Evolutionary conservation across 2,113 vertebrate species (phyloP), one percentile per base, ranked within the genome.

Genomic region (Amia ocellicauda): DNA sequence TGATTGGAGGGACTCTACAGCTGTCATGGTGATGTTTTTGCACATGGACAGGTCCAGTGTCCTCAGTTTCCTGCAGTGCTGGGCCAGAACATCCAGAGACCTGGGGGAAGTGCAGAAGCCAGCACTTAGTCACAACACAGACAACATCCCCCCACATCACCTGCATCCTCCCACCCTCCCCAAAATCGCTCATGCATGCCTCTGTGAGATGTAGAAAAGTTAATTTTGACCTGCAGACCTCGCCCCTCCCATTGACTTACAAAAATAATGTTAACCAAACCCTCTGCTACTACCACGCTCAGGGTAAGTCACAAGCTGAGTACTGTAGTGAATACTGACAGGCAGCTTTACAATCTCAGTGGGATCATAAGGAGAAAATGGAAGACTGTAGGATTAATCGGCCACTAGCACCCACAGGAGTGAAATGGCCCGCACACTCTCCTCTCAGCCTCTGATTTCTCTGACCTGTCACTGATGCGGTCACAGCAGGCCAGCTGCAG

Each of bases 11-110:
- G 29, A 72, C 47, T 89, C 89, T 23, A 91, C 68, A 0, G 83
- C 75, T 1, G 80, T 66, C 19, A 80, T 54, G 0, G 78, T 86
- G 47, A 93, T 83, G 5, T 87, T 80, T 58, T 84, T 82, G 60
- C 92, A 93, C 84, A 81, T 80, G 53, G 91, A 88, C 56, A 95
- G 69, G 58, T 94, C 91, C 43, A 94, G 76, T 1, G 85, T 84
- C 63, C 58, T 83, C 49, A 94, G 83, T 20, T 86, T 80, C 61
- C 70, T 82, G 50, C 93, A 94, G 42, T 81, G 80, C 66, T 81
- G 78, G 4, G 69, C 57, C 43, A 91, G 80, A 11, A 85, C 66
- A 9, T 69, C 74, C 82, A 95, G 69, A 0, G 88, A 89, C 66
- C 92, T 93, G 88, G 1, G 7, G 61, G 63, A 50, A 66, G 2